phyloP scores from a whole-genome alignment of 2,113 vertebrate genomes.

The Peucedramus taeniatus region DNA sequence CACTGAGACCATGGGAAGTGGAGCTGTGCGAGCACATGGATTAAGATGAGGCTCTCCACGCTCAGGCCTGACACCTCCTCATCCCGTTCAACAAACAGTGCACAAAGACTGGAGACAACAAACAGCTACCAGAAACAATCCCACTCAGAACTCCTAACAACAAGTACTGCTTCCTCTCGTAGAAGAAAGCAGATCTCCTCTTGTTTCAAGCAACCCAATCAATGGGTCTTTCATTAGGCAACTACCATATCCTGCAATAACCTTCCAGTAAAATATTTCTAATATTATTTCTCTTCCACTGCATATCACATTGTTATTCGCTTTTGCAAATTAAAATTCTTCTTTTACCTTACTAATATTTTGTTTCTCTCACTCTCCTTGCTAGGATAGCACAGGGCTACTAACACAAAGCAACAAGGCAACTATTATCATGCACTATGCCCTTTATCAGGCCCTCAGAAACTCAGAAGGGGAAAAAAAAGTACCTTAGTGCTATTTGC shows the following conservation, averaged over 20 bases:
- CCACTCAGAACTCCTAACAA: not conserved
- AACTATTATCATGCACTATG: not conserved
- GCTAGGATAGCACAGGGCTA: not conserved
- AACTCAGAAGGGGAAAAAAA: accelerated
- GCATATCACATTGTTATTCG: not conserved
- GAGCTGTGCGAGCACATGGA: accelerated
- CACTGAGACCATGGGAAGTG: accelerated
- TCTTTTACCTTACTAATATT: not conserved
- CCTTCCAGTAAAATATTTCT: not conserved
- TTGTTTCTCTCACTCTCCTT: not conserved
- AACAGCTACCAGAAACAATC: not conserved
- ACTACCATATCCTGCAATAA: not conserved
- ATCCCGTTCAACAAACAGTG: not conserved
- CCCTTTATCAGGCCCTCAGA: not conserved
- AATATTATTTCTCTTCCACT: not conserved
- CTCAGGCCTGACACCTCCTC: not conserved
- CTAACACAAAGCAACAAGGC: not conserved
- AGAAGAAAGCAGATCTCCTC: not conserved
- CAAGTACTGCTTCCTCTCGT: not conserved
- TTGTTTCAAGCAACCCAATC: not conserved
- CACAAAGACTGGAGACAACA: not conserved
- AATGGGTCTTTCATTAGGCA: not conserved
- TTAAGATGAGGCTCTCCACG: accelerated
- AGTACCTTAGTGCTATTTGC: not conserved
- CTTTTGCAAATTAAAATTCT: not conserved